phyloP scores from a whole-genome alignment of 35 echinoderm and acorn worm species.

The Acanthaster planci region DNA sequence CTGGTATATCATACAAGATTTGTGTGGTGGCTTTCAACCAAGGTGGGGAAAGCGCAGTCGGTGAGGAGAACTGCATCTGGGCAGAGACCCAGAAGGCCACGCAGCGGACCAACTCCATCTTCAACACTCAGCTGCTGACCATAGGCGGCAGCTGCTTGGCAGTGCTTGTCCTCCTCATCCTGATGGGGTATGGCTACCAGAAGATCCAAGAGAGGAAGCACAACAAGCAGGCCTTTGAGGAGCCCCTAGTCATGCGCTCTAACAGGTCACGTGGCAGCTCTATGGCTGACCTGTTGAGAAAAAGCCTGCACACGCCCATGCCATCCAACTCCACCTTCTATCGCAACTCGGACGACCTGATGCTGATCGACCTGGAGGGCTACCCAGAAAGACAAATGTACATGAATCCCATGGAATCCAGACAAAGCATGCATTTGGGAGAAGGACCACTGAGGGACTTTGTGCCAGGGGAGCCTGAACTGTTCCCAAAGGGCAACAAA shows the following conservation, averaged over 20 bases:
- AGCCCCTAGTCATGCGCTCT: conserved; percentile 31
- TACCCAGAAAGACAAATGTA: conserved; percentile 74
- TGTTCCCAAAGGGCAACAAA: conserved; percentile 49
- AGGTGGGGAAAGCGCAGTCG: conserved; percentile 76
- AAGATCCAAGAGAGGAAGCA: conserved; percentile 43
- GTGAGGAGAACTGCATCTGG: conserved; percentile 80
- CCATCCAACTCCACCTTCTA: conserved; percentile 34
- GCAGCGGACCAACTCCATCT: background rate
- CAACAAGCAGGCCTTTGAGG: conserved; percentile 50
- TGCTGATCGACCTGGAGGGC: conserved; percentile 77
- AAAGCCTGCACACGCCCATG: conserved; percentile 51
- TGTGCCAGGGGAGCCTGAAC: conserved; percentile 37
- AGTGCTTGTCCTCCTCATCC: conserved; percentile 38
- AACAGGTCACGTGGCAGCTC: conserved; percentile 3
- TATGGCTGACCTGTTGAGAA: conserved; percentile 45
- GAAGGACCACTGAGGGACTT: conserved; percentile 38
- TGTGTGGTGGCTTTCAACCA: conserved; percentile 87
- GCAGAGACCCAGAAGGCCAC: conserved; percentile 55
- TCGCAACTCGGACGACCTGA: conserved; percentile 64
- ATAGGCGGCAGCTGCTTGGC: conserved; percentile 65
- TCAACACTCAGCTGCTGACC: conserved; percentile 55
- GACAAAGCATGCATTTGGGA: conserved; percentile 58
- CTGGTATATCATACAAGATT: conserved; percentile 70
- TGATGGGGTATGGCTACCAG: conserved; percentile 62
- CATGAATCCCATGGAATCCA: conserved; percentile 90